Evolutionary conservation across 92 coral and sea anemone species (phyloP).

Genomic region (Bergia sp.): DNA sequence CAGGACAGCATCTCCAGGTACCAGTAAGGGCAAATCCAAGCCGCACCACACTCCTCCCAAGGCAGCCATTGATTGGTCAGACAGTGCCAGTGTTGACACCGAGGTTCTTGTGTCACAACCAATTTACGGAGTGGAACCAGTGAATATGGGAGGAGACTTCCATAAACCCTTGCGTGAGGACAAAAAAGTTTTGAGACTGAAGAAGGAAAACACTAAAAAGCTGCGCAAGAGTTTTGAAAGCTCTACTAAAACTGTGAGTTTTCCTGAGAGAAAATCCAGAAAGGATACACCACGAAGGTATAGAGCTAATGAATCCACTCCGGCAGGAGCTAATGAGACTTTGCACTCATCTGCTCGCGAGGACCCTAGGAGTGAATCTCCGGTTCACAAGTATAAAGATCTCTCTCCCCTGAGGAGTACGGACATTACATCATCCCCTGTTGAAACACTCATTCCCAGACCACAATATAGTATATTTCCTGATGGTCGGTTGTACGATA

Average conservation of each 20-base stretch:
- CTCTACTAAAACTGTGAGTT: slow-evolving; percentile 50
- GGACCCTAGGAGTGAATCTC: slow-evolving; percentile 53
- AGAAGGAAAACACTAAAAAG: slow-evolving; percentile 80
- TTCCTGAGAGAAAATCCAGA: slow-evolving; percentile 46
- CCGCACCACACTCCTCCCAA: slow-evolving; percentile 30
- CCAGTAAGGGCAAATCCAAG: slow-evolving; percentile 47
- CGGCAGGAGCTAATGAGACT: slow-evolving; percentile 44
- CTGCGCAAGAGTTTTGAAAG: slow-evolving; percentile 74
- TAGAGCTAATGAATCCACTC: slow-evolving; percentile 43
- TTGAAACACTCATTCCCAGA: slow-evolving; percentile 34
- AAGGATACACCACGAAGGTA: slow-evolving; percentile 66
- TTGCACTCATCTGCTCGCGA: slow-evolving; percentile 45
- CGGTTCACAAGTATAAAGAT: slow-evolving; percentile 38
- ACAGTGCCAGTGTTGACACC: slow-evolving; percentile 88
- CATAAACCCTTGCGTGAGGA: slow-evolving; percentile 84
- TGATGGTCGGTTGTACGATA: slow-evolving; percentile 33
- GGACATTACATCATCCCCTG: slow-evolving; percentile 31
- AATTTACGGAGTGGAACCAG: slow-evolving; percentile 86
- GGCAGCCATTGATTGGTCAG: slow-evolving; percentile 73
- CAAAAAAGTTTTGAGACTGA: slow-evolving; percentile 68
- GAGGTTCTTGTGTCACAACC: slow-evolving; percentile 89
- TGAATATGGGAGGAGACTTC: slow-evolving; percentile 94
- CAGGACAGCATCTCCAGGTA: slow-evolving; percentile 42
- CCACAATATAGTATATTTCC: slow-evolving; percentile 26
- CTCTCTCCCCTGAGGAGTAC: slow-evolving; percentile 38